Evolutionary conservation across 2,888 invertebrate genomes (phyloP), one percentile per base, ranked within the genome.

Genomic region (Ditylenchus weischeri): DNA sequence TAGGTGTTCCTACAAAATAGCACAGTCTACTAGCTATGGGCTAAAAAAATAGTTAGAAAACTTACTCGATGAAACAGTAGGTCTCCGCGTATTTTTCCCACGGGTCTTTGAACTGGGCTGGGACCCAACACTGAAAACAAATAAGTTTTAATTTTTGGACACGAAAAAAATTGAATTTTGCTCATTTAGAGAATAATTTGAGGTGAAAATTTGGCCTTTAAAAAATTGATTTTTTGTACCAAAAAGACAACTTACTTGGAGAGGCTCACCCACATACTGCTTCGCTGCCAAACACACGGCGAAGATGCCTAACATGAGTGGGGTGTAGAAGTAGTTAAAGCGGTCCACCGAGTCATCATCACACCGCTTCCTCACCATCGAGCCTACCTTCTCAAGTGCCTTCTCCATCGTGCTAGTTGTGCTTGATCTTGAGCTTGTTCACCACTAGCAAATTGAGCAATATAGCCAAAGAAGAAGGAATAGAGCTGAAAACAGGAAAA

Each of bases 181-280:
- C n/a, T n/a, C n/a, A n/a, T n/a, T n/a, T n/a, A n/a, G n/a, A n/a
- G n/a, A 43, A 3, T 43, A 43, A 8, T 43, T 43, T 43, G 11
- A 43, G 43, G 43, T 43, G 5, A 29, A 29, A 29, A 29, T 29
- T 29, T n/a, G n/a, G n/a, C n/a, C 43, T 15, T 43, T 13, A 3
- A 13, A 15, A 43, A 43, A 15, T 43, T 43, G 11, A 10, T 43
- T 6, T 43, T 43, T 43, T 43, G 11, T 15, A 13, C 43, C 11
- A 43, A 43, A 43, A 15, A 43, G 43, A 43, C 43, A 10, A 54
- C 62, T 29, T 49, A 54, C 64, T 19, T 38, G 59, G 35, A 38
- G 29, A 18, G 63, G 85, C 69, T 85, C 85, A n/a, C 85, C 85
- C 18, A 85, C 84, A 73, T 85, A 86, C 78, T 85, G 85, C 73